Percentiles rank a stretch among this genome's conserved stretches.
Conservation (phyloP, 2,797 vertebrate genomes). For the Serranus cabrilla region DNA sequence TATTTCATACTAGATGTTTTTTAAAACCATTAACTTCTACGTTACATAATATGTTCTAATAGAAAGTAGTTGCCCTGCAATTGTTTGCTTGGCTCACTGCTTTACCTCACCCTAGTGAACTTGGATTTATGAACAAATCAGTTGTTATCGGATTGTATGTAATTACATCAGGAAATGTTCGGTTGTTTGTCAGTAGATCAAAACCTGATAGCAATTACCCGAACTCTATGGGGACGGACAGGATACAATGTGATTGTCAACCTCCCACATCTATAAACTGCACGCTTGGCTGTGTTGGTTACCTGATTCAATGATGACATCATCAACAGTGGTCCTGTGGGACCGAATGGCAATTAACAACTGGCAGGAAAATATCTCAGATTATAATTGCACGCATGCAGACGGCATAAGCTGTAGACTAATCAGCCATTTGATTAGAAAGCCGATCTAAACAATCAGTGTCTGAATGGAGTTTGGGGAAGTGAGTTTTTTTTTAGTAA, state of each 20-base stretch:
- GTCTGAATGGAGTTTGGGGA: not conserved
- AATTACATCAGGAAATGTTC: constrained; percentile 21
- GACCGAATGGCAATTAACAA: constrained; percentile 38
- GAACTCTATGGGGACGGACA: constrained; percentile 6
- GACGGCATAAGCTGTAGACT: constrained; percentile 14
- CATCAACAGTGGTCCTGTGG: constrained; percentile 16
- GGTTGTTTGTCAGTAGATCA: constrained; percentile 9
- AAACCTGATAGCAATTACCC: constrained; percentile 25
- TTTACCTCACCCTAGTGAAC: not conserved
- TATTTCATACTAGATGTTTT: not conserved
- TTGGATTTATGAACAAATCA: constrained; percentile 13
- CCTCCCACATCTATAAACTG: not conserved
- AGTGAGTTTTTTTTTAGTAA: constrained; percentile 2
- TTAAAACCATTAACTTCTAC: not conserved
- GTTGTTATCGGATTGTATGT: constrained; percentile 1
- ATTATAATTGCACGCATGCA: constrained; percentile 49
- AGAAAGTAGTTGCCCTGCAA: not conserved
- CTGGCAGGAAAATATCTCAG: constrained; percentile 22
- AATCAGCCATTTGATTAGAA: constrained; percentile 38
- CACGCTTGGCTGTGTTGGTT: not conserved
- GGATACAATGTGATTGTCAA: constrained; percentile 23
- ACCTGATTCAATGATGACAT: not conserved
- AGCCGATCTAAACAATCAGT: not conserved
- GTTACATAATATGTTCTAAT: not conserved
- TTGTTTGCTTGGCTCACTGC: not conserved